phyloP scores from a whole-genome alignment of 2,113 vertebrate genomes.

The Arvicanthis niloticus region DNA sequence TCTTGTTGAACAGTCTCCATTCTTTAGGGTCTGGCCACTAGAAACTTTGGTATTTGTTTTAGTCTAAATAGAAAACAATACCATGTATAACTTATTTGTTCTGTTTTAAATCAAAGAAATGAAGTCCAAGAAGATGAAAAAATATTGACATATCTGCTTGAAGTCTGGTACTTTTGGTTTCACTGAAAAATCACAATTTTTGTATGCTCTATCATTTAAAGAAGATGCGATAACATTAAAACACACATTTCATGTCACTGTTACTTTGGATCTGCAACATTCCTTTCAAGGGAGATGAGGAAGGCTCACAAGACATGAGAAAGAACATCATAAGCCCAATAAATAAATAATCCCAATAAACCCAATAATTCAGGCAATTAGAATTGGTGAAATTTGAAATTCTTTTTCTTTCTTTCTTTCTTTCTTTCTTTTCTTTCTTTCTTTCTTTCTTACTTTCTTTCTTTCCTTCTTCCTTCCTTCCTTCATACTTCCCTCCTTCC shows the following conservation, averaged over 20 bases:
- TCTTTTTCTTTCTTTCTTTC: too few relatives aligned
- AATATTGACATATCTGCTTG: not conserved
- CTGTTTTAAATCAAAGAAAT: not conserved
- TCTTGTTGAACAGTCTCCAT: not conserved
- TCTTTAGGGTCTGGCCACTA: not conserved
- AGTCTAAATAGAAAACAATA: constrained; percentile 1
- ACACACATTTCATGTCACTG: accelerated
- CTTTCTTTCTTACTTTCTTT: too few relatives aligned
- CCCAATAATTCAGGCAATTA: not conserved
- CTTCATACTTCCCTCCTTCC: too few relatives aligned
- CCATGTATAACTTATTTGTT: not conserved
- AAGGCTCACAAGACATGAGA: not conserved
- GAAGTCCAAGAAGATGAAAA: not conserved
- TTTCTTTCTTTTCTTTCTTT: too few relatives aligned
- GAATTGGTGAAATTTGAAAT: not conserved
- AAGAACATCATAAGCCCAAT: too few relatives aligned
- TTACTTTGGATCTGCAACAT: too few relatives aligned
- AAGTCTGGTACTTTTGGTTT: not conserved
- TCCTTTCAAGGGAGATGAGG: too few relatives aligned
- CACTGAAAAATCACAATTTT: not conserved
- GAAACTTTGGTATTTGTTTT: not conserved
- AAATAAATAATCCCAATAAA: not conserved
- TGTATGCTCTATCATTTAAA: not conserved
- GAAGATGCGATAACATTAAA: not conserved
- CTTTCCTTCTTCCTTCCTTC: too few relatives aligned